phyloP scores from a whole-genome alignment of 2,113 vertebrate species.

The Oreotrochilus melanogaster region DNA sequence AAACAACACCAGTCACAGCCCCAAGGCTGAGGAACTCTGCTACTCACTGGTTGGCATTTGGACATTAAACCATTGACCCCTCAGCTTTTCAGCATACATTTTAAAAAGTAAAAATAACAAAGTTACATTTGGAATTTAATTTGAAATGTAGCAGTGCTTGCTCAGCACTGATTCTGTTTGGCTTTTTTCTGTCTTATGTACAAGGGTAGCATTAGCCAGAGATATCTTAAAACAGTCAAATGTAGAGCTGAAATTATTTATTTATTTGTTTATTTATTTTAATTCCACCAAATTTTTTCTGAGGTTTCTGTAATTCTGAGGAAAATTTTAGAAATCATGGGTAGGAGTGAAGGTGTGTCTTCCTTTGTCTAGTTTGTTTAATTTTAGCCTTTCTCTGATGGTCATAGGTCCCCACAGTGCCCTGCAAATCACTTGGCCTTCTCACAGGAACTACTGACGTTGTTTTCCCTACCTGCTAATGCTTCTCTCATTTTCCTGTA shows the following conservation, averaged over 20 bases:
- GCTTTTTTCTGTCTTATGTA: not conserved
- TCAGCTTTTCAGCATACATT: not conserved
- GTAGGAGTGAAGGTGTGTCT: not conserved
- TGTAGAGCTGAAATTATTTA: not conserved
- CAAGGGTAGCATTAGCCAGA: not conserved
- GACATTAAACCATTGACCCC: no score
- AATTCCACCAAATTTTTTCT: not conserved
- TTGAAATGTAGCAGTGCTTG: not conserved
- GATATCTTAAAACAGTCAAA: not conserved
- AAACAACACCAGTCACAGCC: no score
- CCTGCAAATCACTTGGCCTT: not conserved
- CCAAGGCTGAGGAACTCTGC: no score
- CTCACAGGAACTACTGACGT: not conserved
- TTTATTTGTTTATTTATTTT: not conserved
- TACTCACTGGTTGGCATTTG: no score
- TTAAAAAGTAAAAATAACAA: not conserved
- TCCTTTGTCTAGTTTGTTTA: not conserved
- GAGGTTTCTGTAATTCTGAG: not conserved
- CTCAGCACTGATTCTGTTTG: not conserved
- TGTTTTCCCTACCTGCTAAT: not conserved
- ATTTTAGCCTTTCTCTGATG: not conserved
- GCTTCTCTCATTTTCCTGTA: not conserved
- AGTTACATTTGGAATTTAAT: not conserved
- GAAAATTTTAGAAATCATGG: not conserved
- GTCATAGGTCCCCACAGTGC: rapidly evolving